Evolutionary conservation across 2,797 vertebrate species (phyloP).

Genomic region (Coilia nasus): DNA sequence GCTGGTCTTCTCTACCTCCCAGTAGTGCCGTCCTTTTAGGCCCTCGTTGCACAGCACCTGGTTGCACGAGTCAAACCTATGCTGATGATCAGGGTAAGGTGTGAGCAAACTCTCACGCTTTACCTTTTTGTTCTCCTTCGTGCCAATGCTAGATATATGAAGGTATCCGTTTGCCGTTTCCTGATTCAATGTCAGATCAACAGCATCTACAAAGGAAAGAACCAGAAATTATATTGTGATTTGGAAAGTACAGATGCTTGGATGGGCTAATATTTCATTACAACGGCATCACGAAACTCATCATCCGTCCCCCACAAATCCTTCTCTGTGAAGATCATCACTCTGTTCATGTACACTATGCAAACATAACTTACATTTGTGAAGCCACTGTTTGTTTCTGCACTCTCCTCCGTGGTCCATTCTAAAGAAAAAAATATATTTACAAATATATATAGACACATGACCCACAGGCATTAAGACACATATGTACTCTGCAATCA

Average conservation of each 20-base stretch:
- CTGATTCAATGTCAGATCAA: constrained; percentile 15
- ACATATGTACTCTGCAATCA: no score
- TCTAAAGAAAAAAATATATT: background rate
- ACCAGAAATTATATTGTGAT: background rate
- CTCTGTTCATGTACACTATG: background rate
- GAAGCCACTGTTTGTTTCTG: constrained; percentile 11
- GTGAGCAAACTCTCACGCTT: background rate
- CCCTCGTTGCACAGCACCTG: constrained; percentile 26
- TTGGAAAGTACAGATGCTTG: no score
- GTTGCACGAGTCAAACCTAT: background rate
- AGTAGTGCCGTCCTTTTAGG: constrained; percentile 4
- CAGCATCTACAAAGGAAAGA: background rate
- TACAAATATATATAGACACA: background rate
- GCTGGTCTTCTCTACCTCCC: background rate
- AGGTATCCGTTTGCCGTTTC: background rate
- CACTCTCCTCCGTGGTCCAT: constrained; percentile 1
- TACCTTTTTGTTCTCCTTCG: background rate
- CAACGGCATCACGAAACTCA: no score
- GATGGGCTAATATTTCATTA: no score
- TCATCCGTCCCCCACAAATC: no score
- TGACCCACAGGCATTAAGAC: background rate
- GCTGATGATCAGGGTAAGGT: background rate
- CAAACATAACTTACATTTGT: constrained; percentile 29
- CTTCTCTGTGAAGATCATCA: background rate
- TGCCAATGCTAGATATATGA: background rate